phyloP scores from a whole-genome alignment of 2,113 vertebrate genomes.

The Rhinichthys klamathensis region DNA sequence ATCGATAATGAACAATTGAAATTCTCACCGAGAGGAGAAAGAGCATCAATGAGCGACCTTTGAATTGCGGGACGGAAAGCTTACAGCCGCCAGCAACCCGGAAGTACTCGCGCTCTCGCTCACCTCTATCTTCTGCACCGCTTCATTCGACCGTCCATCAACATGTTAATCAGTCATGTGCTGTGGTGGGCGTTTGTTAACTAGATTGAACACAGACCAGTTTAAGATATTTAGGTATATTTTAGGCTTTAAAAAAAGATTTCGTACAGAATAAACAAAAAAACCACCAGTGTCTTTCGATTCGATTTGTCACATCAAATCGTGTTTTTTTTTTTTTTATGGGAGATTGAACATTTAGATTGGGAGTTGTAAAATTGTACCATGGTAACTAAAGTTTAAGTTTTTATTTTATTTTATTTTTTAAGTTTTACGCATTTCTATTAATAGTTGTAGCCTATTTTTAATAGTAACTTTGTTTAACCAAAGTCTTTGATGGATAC shows the following conservation, averaged over 20 bases:
- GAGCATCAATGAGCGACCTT: constrained; percentile 67
- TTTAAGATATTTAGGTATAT: not conserved
- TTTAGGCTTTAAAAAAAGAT: not conserved
- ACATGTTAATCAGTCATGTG: not conserved
- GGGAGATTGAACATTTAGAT: not conserved
- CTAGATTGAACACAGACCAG: not conserved
- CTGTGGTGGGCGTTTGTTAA: not conserved
- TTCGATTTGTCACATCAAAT: not conserved
- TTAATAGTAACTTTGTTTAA: no score
- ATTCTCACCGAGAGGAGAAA: constrained; percentile 56
- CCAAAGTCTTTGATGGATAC: not conserved
- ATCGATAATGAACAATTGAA: constrained; percentile 15
- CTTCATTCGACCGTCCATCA: constrained; percentile 8
- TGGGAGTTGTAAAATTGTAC: not conserved
- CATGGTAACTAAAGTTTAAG: not conserved
- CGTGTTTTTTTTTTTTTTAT: not conserved
- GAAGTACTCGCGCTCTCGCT: constrained; percentile 60
- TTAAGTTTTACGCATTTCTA: no score
- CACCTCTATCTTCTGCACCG: not conserved
- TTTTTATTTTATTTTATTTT: no score
- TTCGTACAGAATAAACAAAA: not conserved
- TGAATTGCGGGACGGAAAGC: constrained; percentile 48
- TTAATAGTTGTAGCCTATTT: no score
- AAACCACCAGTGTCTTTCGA: not conserved
- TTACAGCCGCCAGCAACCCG: constrained; percentile 62